Evolutionary conservation across 2,797 vertebrate species (phyloP).

Genomic region (Acipenser oxyrinchus): DNA sequence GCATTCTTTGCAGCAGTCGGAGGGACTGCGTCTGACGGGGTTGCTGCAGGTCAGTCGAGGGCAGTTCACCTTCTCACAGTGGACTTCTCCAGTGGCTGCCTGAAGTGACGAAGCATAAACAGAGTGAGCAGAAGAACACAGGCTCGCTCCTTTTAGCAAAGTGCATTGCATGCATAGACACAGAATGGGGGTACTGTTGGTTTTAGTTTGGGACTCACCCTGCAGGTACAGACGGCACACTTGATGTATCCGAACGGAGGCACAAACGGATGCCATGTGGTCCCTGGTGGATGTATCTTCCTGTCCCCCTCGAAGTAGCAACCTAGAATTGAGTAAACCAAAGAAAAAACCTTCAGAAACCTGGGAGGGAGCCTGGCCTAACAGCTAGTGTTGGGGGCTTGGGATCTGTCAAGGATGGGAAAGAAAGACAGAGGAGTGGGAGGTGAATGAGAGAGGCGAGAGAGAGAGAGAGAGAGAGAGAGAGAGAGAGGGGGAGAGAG

Average conservation of each 20-base stretch:
- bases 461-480: neutral
- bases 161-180: neutral
- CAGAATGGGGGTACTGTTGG: conserved; percentile 19
- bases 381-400: conserved; percentile 1
- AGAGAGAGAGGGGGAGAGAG: neutral
- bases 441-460: neutral
- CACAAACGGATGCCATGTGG: conserved; percentile 90
- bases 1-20: conserved; percentile 93
- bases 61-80: conserved; percentile 93
- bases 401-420: neutral
- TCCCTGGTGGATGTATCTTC: conserved; percentile 88
- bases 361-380: neutral
- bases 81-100: conserved; percentile 87
- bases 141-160: neutral
- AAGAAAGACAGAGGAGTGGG: neutral
- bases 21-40: conserved; percentile 75
- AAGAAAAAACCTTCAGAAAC: neutral
- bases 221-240: conserved; percentile 94
- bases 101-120: conserved; percentile 26
- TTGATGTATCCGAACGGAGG: conserved; percentile 95
- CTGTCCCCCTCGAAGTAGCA: conserved; percentile 97
- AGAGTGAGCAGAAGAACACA: neutral
- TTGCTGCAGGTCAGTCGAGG: conserved; percentile 76
- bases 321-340: conserved; percentile 48
- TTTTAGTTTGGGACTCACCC: conserved; percentile 58